Evolutionary conservation across 2,797 vertebrate species (phyloP).

Genomic region (Enteromius anoplus): DNA sequence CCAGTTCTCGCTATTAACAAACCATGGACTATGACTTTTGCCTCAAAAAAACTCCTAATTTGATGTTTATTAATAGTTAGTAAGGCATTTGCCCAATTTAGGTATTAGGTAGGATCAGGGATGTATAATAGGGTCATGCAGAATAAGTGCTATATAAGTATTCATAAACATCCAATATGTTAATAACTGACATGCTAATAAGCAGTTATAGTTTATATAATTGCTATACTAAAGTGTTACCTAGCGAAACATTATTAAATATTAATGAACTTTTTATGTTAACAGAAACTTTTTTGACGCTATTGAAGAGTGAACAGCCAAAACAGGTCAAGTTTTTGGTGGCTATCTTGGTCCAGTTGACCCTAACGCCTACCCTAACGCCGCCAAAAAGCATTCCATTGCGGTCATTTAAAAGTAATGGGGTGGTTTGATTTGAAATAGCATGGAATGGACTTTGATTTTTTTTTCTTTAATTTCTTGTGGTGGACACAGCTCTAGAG

Average conservation of each 20-base stretch:
- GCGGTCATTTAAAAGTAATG: neutral
- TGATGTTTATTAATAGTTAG: neutral
- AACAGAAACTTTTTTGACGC: neutral
- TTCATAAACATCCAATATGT: neutral
- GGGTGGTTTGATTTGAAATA: neutral
- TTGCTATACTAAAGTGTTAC: neutral
- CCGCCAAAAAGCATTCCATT: neutral
- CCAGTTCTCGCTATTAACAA: no score
- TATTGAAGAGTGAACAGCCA: neutral
- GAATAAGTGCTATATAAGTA: neutral
- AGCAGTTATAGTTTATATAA: neutral
- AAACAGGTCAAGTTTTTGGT: neutral
- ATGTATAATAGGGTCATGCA: neutral
- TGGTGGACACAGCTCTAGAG: neutral
- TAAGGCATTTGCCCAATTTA: neutral
- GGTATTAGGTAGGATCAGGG: neutral
- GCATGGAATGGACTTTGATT: neutral
- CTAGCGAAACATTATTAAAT: neutral
- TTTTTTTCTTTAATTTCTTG: neutral
- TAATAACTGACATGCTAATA: neutral
- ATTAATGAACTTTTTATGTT: neutral
- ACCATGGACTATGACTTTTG: neutral
- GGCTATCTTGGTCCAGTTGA: neutral
- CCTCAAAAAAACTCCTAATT: neutral
- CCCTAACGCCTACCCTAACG: neutral